Conservation (phyloP, 1,140 invertebrate species). For the Brachionus koreanus region DNA sequence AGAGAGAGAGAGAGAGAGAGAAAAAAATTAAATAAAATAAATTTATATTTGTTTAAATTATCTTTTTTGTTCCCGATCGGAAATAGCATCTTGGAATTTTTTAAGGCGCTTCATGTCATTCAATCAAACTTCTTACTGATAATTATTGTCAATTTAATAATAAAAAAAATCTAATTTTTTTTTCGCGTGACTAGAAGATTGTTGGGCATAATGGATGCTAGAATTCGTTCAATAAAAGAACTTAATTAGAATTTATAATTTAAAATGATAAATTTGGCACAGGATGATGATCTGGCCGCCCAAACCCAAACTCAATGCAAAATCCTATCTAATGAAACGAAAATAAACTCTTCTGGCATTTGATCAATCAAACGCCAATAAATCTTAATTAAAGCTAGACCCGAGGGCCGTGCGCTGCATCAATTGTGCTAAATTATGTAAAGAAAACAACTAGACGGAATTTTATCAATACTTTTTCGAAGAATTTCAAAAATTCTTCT, state of each 20-base stretch:
- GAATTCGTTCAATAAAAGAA: neutral
- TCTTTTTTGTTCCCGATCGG: neutral
- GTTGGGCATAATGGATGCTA: neutral
- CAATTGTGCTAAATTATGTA: too few relatives aligned
- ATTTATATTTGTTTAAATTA: neutral
- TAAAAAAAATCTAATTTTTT: neutral
- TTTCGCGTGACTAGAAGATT: neutral
- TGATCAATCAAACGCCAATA: neutral
- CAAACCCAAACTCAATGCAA: neutral
- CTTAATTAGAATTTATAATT: conserved; percentile 7
- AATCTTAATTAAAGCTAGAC: neutral
- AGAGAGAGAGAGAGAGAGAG: too few relatives aligned
- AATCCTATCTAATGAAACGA: neutral
- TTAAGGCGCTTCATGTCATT: neutral
- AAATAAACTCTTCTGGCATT: neutral
- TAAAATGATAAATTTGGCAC: neutral
- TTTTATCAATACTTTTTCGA: neutral
- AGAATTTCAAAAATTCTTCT: neutral
- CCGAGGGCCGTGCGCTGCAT: neutral
- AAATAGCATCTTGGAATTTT: neutral
- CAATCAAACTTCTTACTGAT: neutral
- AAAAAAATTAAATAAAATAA: neutral
- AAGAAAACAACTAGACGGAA: neutral
- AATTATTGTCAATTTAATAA: neutral
- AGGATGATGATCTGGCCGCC: neutral